Base-by-base conservation (phyloP, 2,113 vertebrate genomes). In the Oryzias javanicus region DNA sequence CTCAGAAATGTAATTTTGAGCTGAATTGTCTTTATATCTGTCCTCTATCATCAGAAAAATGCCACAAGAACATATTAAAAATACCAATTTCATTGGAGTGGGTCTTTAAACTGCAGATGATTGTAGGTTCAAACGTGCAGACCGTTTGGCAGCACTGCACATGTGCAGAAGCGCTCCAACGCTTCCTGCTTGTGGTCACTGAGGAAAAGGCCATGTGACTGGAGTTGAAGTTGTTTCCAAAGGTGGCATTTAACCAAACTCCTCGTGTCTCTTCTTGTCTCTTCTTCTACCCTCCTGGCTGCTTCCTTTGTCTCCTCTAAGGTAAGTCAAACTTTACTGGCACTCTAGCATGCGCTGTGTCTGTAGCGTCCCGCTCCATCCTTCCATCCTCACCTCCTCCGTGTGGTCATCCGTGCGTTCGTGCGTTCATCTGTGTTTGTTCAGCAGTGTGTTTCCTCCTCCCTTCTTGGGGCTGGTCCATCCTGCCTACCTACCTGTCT, bases 291-390 rank as follows among this genome's bases (percentile, higher is more conserved):
- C 79, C 76, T 81, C 41, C 87, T 80, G 87, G 73, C 83, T 84
- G 85, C 72, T 81, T 72, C 67, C 79, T 44, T 79, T 82, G 64
- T 87, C 86, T 86, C 86, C 77, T 82, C 79, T 79, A 92, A 92
- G 91, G 91, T 92, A 91, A 92, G 90, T 86, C 80, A 81, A 60
- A 78, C 88, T 70, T 74, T 14, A 58, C 20, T 57, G 61, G 18
- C 29, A 2, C 69, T 45, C 59, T 25, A 50, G 41, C 41, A 50
- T 56, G 29, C 53, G 44, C 41, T 20, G 35, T 64, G 72, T 70
- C 49, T 10, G 47, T 74, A 64, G 64, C 55, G 70, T 56, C 52
- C 56, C 60, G 47, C 55, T 29, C 81, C 73, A 42, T 52, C 59
- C 42, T 17, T 45, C 55, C 55, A 29, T 29, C 56, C 64, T 68